Evolutionary conservation across 2,113 vertebrate species (phyloP), one percentile per base, ranked within the genome.

Genomic region (Python bivittatus): DNA sequence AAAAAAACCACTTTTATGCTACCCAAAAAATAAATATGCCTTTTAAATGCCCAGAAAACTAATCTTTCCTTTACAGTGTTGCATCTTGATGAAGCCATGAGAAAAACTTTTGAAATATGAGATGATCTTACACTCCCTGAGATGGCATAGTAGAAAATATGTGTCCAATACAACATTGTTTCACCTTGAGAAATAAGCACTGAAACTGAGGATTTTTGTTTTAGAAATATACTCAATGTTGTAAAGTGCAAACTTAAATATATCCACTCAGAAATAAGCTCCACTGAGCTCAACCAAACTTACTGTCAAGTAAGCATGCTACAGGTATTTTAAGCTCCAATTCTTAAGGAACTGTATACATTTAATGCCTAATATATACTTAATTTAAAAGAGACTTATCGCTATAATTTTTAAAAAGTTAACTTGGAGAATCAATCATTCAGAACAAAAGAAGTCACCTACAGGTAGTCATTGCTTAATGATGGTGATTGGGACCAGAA

Each of bases 191-290:
- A 13, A 42, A 42, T 22, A 79, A 79, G 17, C 33, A 42, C 22
- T 7, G 20, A 79, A 79, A 92, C 93, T 95, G 96, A 97, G 96
- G 94, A 57, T 91, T 96, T 89, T 95, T 94, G 95, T 95, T 94
- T 1, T 94, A 57, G 94, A 48, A 96, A 57, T 83, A 58, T 79
- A 52, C 61, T 58, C 8, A 94, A 17, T 91, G 56, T 94, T 93
- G 87, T 42, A 33, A 94, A 54, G 89, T 88, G 8, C 84, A 88
- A 88, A 42, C 38, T 25, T 60, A 57, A 22, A 25, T 57, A 33
- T 38, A 54, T 57, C 54, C 56, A 57, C 22, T 48, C 48, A 12
- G 56, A 88, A 33, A 29, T 60, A 60, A 58, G 53, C 33, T 25
- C 86, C 86, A 88, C 56, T 33, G 7, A 61, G 13, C 2, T 88